Evolutionary conservation across 2,888 invertebrate genomes (phyloP).

Genomic region (Drosophila kambysellisi): DNA sequence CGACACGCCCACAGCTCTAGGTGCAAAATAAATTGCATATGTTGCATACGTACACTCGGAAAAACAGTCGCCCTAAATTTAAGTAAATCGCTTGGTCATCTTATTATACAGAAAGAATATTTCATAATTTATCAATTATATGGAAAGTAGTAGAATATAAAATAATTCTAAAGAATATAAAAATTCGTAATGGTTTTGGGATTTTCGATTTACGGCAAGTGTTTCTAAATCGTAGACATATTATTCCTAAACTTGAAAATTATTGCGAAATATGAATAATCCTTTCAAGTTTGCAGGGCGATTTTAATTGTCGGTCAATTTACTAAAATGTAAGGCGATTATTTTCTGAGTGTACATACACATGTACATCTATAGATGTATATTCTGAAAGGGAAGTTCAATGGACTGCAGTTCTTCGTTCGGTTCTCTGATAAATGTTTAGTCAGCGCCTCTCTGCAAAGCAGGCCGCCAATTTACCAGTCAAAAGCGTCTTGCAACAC

Average conservation of each 20-base stretch:
- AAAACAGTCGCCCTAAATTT: neutral
- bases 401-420: constrained; percentile 50
- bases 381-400: constrained; percentile 52
- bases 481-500: constrained; percentile 64
- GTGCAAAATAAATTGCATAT: constrained; percentile 65
- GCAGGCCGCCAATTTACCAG: constrained; percentile 47
- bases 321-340: neutral
- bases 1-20: constrained; percentile 63
- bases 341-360: constrained; percentile 12
- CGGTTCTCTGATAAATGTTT: constrained; percentile 66
- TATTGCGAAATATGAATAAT: neutral
- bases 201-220: neutral
- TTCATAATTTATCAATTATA: neutral
- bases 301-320: neutral
- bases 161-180: neutral
- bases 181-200: neutral
- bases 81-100: neutral
- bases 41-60: constrained; percentile 5
- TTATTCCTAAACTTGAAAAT: neutral
- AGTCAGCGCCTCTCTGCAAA: constrained; percentile 48
- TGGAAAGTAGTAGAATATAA: neutral
- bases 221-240: neutral
- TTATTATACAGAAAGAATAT: neutral
- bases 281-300: neutral
- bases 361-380: neutral